Conservation (phyloP, 2,888 invertebrate genomes). For the Micoletzkya japonica region DNA sequence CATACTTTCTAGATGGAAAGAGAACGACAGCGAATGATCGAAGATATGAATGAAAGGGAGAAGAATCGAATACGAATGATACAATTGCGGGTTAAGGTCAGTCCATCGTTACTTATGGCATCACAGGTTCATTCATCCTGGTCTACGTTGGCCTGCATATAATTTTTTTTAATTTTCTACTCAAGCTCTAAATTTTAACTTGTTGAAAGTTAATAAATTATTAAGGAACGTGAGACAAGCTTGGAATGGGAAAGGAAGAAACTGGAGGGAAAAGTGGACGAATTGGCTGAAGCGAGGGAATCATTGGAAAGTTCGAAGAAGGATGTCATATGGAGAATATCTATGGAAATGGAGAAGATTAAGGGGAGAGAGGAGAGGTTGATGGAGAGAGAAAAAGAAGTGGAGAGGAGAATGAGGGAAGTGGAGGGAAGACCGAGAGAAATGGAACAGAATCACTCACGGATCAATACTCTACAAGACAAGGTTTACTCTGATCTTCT, state of each 20-base stretch:
- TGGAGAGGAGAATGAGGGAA: slow-evolving; percentile 9
- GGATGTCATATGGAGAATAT: slow-evolving; percentile 22
- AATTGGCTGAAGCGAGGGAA: slow-evolving; percentile 34
- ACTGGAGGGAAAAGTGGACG: slow-evolving; percentile 35
- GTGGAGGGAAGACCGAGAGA: slow-evolving; percentile 10
- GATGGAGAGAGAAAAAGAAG: background rate
- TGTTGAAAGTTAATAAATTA: background rate
- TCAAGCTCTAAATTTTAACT: no score
- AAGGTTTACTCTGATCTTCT: background rate
- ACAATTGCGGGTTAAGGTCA: no score
- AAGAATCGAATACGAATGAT: no score
- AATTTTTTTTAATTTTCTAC: no score
- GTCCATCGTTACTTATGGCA: no score
- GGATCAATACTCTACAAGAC: slow-evolving; percentile 6
- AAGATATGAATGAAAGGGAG: slow-evolving; percentile 33
- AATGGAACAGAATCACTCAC: background rate
- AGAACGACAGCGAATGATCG: slow-evolving; percentile 31
- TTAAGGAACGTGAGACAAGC: slow-evolving; percentile 27
- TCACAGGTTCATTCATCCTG: no score
- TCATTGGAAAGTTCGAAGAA: slow-evolving; percentile 35
- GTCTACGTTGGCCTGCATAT: no score
- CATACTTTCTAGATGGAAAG: slow-evolving; percentile 31
- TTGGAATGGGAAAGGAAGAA: slow-evolving; percentile 19
- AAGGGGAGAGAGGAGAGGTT: slow-evolving; percentile 5
- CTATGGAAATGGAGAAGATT: slow-evolving; percentile 27